Evolutionary conservation across 1,140 invertebrate species (phyloP).

Genomic region (Chlorops oryzae): DNA sequence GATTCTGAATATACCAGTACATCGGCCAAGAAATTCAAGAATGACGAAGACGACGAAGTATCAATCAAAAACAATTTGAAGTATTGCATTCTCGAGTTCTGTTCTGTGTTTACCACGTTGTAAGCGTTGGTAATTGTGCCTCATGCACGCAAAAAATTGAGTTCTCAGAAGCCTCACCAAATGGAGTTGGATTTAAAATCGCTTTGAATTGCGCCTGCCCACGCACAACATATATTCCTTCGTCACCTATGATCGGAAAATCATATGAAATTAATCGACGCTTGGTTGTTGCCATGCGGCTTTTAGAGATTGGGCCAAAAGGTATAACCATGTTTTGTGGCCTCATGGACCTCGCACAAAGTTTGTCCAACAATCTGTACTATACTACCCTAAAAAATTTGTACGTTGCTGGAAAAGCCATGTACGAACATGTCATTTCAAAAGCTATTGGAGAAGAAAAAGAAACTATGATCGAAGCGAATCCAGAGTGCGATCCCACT

Average conservation of each 20-base stretch:
- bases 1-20: too few relatives aligned
- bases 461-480: too few relatives aligned
- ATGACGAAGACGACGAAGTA: too few relatives aligned
- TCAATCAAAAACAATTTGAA: too few relatives aligned
- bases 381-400: slow-evolving; percentile 8
- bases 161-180: too few relatives aligned
- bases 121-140: neutral
- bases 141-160: neutral
- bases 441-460: too few relatives aligned
- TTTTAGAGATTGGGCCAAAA: slow-evolving; percentile 23
- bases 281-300: slow-evolving; percentile 23
- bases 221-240: slow-evolving; percentile 14
- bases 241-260: slow-evolving; percentile 9
- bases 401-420: too few relatives aligned
- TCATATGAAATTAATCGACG: slow-evolving; percentile 7
- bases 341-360: slow-evolving; percentile 26
- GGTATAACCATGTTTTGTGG: slow-evolving; percentile 24
- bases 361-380: slow-evolving; percentile 13
- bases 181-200: slow-evolving; percentile 22
- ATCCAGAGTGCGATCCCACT: too few relatives aligned
- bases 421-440: too few relatives aligned
- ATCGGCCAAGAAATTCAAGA: too few relatives aligned
- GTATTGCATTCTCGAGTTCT: neutral
- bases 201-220: slow-evolving; percentile 13
- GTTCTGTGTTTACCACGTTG: neutral